Percentiles rank a stretch among this genome's conserved stretches.
phyloP scores from a whole-genome alignment of 2,113 vertebrate species.

The Oriolus oriolus region DNA sequence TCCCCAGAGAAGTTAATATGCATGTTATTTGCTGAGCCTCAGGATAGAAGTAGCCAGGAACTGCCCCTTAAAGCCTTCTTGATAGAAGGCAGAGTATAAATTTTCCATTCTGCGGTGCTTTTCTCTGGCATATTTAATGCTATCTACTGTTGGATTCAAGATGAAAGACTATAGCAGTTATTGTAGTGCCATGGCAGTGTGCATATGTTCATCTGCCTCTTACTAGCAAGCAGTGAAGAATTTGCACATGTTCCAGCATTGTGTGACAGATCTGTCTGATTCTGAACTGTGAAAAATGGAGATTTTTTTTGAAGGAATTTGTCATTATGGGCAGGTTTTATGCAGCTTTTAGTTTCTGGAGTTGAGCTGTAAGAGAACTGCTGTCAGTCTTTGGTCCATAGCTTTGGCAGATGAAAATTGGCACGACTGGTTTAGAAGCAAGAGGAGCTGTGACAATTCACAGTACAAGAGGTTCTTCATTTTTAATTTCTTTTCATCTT shows the following conservation, averaged over 20 bases:
- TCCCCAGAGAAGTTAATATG: background rate
- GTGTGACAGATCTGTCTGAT: background rate
- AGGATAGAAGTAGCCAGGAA: background rate
- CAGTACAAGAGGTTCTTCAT: background rate
- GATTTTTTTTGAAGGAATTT: background rate
- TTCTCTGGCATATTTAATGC: background rate
- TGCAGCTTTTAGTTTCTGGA: background rate
- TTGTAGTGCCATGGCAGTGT: background rate
- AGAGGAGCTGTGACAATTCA: background rate
- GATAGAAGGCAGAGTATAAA: background rate
- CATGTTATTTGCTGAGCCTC: background rate
- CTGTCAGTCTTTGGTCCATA: background rate
- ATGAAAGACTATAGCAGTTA: background rate
- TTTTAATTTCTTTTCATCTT: background rate
- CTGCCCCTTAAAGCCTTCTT: background rate
- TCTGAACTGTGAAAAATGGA: background rate
- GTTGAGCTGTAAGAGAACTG: background rate
- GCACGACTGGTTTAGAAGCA: background rate
- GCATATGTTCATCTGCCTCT: background rate
- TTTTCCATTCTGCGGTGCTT: background rate
- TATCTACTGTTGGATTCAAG: background rate
- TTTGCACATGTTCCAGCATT: background rate
- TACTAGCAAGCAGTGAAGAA: background rate
- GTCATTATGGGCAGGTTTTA: background rate
- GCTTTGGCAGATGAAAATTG: background rate